These are phyloP conservation scores for Ophonus ardosiacus DNA, from an alignment of 2,888 invertebrate species.

Conservation along the genomic window DNA sequence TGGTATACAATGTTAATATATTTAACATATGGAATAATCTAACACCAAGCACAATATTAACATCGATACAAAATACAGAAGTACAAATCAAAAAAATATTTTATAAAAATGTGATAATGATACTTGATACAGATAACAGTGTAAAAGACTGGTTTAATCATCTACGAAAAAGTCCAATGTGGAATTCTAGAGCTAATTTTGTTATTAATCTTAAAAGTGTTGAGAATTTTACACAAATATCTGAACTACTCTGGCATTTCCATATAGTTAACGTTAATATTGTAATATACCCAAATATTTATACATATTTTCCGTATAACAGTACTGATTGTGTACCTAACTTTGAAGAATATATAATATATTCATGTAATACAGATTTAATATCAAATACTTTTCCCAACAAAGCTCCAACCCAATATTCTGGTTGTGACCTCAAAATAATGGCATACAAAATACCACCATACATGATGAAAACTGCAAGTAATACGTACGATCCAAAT, in stretches of 20 bases:
- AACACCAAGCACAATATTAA: background rate
- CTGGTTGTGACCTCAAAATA: constrained; percentile 65
- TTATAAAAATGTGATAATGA: constrained; percentile 8
- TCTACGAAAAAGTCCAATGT: constrained; percentile 1
- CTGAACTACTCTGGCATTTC: constrained; percentile 20
- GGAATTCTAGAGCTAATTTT: constrained; percentile 10
- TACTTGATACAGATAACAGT: background rate
- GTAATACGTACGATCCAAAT: constrained; percentile 7
- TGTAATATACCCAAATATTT: background rate
- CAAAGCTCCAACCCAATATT: constrained; percentile 54
- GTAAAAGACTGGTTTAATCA: constrained; percentile 3
- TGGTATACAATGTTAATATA: background rate
- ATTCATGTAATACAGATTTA: background rate
- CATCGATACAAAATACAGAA: background rate
- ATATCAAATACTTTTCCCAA: constrained; percentile 1
- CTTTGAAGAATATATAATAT: background rate
- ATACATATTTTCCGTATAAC: constrained; percentile 34
- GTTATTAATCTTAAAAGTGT: background rate
- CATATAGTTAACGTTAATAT: constrained; percentile 37
- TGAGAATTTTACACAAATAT: constrained; percentile 21
- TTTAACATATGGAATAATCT: background rate
- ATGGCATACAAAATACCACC: constrained; percentile 65
- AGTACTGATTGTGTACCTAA: background rate
- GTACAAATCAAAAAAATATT: background rate
- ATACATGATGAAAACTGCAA: constrained; percentile 59